Base-by-base conservation (phyloP, 2,797 vertebrate species). In the Nasua narica region DNA sequence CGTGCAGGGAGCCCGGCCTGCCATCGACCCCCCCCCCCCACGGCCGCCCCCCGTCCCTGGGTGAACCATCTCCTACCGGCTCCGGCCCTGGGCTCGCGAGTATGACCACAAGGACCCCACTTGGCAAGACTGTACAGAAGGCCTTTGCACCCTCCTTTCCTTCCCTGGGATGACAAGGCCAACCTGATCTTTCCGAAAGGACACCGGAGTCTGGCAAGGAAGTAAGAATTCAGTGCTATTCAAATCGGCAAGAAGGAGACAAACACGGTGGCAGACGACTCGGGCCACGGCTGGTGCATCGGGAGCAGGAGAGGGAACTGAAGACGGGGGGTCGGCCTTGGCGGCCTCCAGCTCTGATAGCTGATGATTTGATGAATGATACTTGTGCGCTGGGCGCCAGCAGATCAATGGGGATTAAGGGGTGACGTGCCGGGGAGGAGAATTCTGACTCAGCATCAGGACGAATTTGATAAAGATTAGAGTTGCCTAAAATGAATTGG, bases 291-390 rank as follows among this genome's bases (percentile, higher is more conserved):
- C 58, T 96, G 74, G 48, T 16, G 15, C n/a, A n/a, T 52, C n/a
- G 50, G 87, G 65, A 95, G 62, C 54, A 60, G 81, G 69, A 95
- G 40, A 94, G 48, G 83, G 60, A 81, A 85, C 40, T 60, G 56
- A 56, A 82, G 84, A 58, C 46, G 65, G 91, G 70, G n/a, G 54
- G 50, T 37, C 92, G 85, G 78, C 67, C 95, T 96, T 18, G 90
- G 86, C 94, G 90, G 88, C 90, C 94, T 90, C 93, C 78, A 83
- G 86, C 62, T 96, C 92, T 91, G 95, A 96, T 83, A 90, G 82
- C 86, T 83, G 92, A 95, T 74, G 90, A 91, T 90, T 78, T 97
- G 95, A 86, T 95, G 92, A 97, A 94, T 97, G 92, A 92, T 78
- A 52, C 78, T 86, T 60, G 96, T 9, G 11, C 4, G 18, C 52